Conservation (phyloP, 1,140 invertebrate species). For the Oppia nitens region DNA sequence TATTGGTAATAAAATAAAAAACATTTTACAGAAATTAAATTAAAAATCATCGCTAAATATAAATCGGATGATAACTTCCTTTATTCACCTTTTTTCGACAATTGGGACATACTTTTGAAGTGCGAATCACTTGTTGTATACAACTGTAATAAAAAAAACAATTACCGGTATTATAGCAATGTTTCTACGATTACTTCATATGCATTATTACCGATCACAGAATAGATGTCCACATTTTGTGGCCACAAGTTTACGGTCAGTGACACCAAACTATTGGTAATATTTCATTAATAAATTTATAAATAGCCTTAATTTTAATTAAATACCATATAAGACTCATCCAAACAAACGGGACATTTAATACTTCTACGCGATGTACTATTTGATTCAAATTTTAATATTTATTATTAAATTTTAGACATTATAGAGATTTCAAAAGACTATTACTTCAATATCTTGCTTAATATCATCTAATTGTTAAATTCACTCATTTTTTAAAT, state of each 20-base stretch:
- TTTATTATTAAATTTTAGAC: no score
- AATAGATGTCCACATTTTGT: conserved; percentile 6
- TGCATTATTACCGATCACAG: background rate
- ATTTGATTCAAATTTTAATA: no score
- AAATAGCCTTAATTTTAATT: background rate
- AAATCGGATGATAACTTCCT: conserved; percentile 6
- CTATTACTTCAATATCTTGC: no score
- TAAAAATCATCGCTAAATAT: background rate
- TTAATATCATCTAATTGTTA: no score
- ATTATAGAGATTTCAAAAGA: no score
- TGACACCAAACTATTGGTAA: background rate
- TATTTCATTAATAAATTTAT: background rate
- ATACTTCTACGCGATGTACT: background rate
- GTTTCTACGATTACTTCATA: background rate
- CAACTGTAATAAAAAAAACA: conserved; percentile 1
- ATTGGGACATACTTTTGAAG: background rate
- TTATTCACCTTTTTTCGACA: conserved; percentile 12
- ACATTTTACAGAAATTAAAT: background rate
- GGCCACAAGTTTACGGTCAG: background rate
- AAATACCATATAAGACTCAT: no score
- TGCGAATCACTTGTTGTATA: background rate
- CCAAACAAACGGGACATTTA: background rate
- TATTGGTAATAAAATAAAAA: background rate
- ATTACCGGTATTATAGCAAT: background rate
- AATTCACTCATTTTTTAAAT: no score